These are phyloP conservation scores for Cydia pomonella DNA, from an alignment of 1,140 invertebrate species.

Conservation along the genomic window DNA sequence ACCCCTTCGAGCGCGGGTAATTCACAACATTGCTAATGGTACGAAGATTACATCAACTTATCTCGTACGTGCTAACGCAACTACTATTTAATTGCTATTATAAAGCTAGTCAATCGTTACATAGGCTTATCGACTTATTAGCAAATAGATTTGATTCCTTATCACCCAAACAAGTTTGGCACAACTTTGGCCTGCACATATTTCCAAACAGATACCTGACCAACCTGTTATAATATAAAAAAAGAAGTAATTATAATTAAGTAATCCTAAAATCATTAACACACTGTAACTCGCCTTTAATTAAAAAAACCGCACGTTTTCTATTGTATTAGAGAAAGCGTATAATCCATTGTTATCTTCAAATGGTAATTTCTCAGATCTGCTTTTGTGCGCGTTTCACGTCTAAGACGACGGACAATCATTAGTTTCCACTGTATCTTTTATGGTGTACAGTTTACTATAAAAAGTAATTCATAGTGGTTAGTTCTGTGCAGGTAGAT, in stretches of 20 bases:
- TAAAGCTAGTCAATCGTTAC: conserved; percentile 29
- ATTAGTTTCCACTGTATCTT: background rate
- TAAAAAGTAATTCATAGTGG: background rate
- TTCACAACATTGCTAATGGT: conserved; percentile 48
- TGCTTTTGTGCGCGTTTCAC: conserved; percentile 24
- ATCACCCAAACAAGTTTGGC: conserved; percentile 11
- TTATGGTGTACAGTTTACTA: background rate
- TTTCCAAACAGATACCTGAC: background rate
- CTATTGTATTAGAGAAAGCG: conserved; percentile 16
- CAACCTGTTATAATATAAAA: background rate
- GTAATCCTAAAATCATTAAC: conserved; percentile 4
- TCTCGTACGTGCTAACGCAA: conserved; percentile 42
- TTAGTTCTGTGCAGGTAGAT: background rate
- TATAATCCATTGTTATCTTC: conserved; percentile 27
- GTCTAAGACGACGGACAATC: conserved; percentile 14
- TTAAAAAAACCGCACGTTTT: background rate
- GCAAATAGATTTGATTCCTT: conserved; percentile 32
- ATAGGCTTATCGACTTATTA: conserved; percentile 31
- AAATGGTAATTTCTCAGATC: conserved; percentile 29
- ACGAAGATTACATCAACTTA: conserved; percentile 45
- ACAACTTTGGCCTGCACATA: background rate
- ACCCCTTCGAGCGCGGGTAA: conserved; percentile 79
- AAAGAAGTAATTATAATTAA: background rate
- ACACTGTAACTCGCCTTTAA: background rate
- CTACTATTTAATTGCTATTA: conserved; percentile 24